These are phyloP conservation scores for Plecotus auritus DNA, from an alignment of 2,113 vertebrate genomes.

Conservation along the genomic window DNA sequence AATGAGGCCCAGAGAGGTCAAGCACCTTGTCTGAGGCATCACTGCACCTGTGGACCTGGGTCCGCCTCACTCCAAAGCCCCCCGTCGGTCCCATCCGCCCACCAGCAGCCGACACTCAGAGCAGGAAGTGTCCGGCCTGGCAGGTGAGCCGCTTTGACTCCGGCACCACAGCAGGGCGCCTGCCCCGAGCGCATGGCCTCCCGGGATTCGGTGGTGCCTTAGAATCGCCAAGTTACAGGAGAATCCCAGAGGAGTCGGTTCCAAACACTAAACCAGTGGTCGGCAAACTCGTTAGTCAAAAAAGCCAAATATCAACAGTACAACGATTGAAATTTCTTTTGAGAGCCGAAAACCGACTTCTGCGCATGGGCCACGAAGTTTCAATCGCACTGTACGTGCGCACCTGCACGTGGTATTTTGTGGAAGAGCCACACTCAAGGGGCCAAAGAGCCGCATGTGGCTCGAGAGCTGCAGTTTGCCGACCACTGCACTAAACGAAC, in stretches of 20 bases:
- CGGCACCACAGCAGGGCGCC: background rate
- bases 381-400: no score
- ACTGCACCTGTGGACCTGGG: background rate
- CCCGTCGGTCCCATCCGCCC: accelerated
- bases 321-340: no score
- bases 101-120: no score
- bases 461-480: no score
- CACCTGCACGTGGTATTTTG: no score
- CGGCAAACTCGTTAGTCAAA: no score
- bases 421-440: no score
- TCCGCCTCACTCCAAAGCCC: no score
- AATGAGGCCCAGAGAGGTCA: background rate
- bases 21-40: background rate
- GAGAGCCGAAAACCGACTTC: no score
- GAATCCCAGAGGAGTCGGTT: background rate
- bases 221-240: background rate
- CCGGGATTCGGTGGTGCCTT: background rate
- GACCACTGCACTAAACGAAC: background rate
- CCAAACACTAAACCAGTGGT: background rate
- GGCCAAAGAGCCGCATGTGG: no score
- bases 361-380: no score
- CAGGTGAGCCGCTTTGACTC: background rate
- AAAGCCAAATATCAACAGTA: no score
- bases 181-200: accelerated
- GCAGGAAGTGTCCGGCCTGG: background rate